These are phyloP conservation scores for Gopherus evgoodei DNA, from an alignment of 2,113 vertebrate genomes.

Conservation along the genomic window DNA sequence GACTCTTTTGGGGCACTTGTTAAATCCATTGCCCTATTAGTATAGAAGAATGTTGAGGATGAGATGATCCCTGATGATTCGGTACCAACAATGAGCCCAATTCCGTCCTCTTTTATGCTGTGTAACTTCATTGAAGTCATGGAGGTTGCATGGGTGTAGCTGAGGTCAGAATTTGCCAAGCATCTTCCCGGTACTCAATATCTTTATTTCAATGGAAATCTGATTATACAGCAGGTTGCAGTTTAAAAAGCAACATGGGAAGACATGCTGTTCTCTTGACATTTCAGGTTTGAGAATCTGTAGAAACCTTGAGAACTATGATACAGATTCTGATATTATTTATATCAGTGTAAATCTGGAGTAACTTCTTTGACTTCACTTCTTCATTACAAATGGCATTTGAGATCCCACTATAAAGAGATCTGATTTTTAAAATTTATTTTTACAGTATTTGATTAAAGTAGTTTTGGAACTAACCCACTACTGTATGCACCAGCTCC, in stretches of 20 bases:
- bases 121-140: background rate
- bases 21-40: background rate
- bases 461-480: background rate
- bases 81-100: background rate
- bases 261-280: background rate
- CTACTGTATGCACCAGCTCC: background rate
- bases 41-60: background rate
- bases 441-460: background rate
- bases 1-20: background rate
- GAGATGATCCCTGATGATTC: background rate
- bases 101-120: background rate
- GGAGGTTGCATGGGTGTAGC: background rate
- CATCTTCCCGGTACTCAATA: background rate
- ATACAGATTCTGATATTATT: fast-evolving
- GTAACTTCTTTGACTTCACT: background rate
- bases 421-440: background rate
- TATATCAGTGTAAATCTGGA: background rate
- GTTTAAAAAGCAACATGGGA: background rate
- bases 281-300: background rate
- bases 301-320: background rate
- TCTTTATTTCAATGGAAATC: background rate
- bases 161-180: background rate
- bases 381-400: background rate
- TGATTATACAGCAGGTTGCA: background rate
- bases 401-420: background rate